Evolutionary conservation across 2,797 vertebrate genomes (phyloP), one percentile per base, ranked within the genome.

Genomic region (Telmatherina bonti): DNA sequence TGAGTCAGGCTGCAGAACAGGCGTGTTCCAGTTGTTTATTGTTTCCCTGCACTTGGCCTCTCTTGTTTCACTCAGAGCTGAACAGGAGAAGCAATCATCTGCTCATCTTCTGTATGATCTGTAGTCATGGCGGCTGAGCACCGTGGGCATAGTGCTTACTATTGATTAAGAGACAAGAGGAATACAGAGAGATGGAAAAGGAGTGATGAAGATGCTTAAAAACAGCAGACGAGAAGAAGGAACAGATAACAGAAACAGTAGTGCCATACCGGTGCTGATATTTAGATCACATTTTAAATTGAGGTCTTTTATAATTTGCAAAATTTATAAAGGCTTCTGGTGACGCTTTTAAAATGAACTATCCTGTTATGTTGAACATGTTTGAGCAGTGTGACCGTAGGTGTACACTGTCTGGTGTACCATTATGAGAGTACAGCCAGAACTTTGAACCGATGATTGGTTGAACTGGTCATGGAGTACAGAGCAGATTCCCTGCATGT

Each of bases 71-170:
- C 57, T 83, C 76, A 11, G 66, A 67, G 33, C 20, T 4, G 24
- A 70, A 75, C 70, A 72, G 30, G 62, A 68, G 33, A 10, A 56
- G 36, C 56, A 72, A 86, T 85, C 60, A 78, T 59, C 72, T 71
- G 78, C 80, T 70, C 62, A 45, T 62, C 54, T 62, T 72, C 41
- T 31, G 56, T 15, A 2, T 64, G 51, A 84, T 84, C 72, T 73
- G 85, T 85, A 82, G 43, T 83, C 74, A 85, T 64, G 43, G 75
- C 75, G 76, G 68, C 3, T 24, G 69, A 60, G 79, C 76, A 57
- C 75, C 71, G 58, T 62, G 80, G 85, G 68, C 47, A 76, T 63
- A 70, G 67, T 84, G 69, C 83, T 89, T 78, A 86, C 78, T 79
- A 78, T 77, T 85, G 82, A 89, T 88, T 69, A 54, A 51, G 63